A percentile compares a stretch with the other conserved stretches of the same genome.
Conservation (phyloP, 1,140 invertebrate genomes). For the Octopus bimaculoides region DNA sequence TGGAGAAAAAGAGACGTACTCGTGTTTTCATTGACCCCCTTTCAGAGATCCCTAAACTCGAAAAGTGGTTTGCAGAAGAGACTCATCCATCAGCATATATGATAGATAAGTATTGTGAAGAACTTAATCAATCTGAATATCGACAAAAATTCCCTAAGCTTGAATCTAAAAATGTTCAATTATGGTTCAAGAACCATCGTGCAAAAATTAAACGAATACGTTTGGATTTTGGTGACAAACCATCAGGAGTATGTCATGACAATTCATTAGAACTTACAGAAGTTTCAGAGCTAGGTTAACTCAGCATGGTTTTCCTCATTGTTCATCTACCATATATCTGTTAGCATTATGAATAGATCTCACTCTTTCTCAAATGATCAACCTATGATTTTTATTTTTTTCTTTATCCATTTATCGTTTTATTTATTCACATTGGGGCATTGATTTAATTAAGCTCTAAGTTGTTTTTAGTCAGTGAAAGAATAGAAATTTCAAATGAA, state of each 20-base stretch:
- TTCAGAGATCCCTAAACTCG: constrained; percentile 92
- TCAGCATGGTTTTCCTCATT: neutral
- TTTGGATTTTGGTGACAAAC: constrained; percentile 19
- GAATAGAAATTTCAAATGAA: too few relatives aligned
- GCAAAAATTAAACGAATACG: constrained; percentile 89
- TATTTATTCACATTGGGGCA: too few relatives aligned
- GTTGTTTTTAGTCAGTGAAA: too few relatives aligned
- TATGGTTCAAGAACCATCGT: constrained; percentile 83
- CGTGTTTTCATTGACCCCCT: constrained; percentile 99
- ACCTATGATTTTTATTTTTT: too few relatives aligned
- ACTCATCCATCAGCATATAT: constrained; percentile 96
- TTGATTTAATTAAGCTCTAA: too few relatives aligned
- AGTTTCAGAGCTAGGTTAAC: neutral
- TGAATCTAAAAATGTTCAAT: constrained; percentile 97
- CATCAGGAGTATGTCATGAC: constrained; percentile 12
- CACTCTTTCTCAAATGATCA: neutral
- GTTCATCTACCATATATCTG: neutral
- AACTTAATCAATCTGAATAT: constrained; percentile 85
- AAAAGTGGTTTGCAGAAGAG: constrained; percentile 96
- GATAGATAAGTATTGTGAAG: constrained; percentile 95
- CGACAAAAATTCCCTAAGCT: constrained; percentile 93
- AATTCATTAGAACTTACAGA: constrained; percentile 4
- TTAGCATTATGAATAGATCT: constrained; percentile 11
- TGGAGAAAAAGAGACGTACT: constrained; percentile 72
- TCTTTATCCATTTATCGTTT: too few relatives aligned